Percentiles rank a stretch among this genome's conserved stretches.
phyloP scores from a whole-genome alignment of 2,888 invertebrate species.

The Hylaea fasciaria region DNA sequence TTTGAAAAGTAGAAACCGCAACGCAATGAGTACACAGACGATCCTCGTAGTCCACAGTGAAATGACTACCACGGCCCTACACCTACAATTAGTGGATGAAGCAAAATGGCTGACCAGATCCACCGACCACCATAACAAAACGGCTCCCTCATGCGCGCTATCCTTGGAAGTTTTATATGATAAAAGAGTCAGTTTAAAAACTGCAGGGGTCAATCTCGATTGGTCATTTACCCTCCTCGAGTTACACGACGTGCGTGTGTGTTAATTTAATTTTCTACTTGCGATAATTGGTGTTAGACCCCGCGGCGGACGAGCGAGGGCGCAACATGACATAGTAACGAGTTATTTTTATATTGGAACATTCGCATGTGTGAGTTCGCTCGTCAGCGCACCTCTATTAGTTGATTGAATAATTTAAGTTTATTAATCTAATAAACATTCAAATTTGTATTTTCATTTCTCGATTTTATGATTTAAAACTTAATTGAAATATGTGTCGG shows the following conservation, averaged over 20 bases:
- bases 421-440: conserved; percentile 48
- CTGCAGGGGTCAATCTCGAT: conserved; percentile 46
- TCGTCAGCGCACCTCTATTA: conserved; percentile 38
- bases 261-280: conserved; percentile 83
- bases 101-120: conserved; percentile 80
- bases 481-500: conserved; percentile 48
- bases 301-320: conserved; percentile 55
- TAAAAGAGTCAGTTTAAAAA: conserved; percentile 44
- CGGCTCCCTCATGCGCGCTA: conserved; percentile 31
- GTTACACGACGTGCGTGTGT: conserved; percentile 76
- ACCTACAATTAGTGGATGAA: conserved; percentile 77
- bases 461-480: conserved; percentile 48
- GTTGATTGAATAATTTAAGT: conserved; percentile 49
- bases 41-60: conserved; percentile 71
- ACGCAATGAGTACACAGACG: conserved; percentile 73
- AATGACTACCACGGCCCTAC: conserved; percentile 74
- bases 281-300: conserved; percentile 74
- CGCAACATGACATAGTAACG: conserved; percentile 68
- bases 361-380: conserved; percentile 56
- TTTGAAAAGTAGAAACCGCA: conserved; percentile 83
- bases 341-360: conserved; percentile 64
- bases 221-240: conserved; percentile 67
- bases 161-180: conserved; percentile 2
- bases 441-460: conserved; percentile 44
- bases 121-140: conserved; percentile 48